A percentile compares a stretch with the other conserved stretches of the same genome.
These are phyloP conservation scores for Rugalucina vietnamica DNA, from an alignment of 2,888 invertebrate genomes.

Conservation along the genomic window DNA sequence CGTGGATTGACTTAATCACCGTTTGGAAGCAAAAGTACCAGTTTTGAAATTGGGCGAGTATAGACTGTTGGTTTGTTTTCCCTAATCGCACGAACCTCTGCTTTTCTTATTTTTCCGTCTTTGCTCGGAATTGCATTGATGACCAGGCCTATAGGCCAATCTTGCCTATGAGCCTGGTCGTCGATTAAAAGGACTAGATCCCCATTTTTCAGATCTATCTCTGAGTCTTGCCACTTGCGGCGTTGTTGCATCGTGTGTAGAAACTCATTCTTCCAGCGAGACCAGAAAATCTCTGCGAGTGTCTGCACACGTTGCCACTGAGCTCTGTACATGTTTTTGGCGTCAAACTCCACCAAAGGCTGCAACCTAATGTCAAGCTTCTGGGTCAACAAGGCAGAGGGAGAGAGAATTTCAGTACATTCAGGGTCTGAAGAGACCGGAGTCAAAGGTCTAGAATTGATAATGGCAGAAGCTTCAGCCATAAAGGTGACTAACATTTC, in stretches of 20 bases:
- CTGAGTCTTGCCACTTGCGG: background rate
- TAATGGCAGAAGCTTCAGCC: background rate
- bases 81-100: background rate
- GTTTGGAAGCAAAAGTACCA: background rate
- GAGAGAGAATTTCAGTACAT: conserved; percentile 22
- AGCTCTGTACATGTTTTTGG: background rate
- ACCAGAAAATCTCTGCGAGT: conserved; percentile 9
- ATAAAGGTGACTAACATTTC: no score
- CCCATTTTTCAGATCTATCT: conserved; percentile 21
- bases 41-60: background rate
- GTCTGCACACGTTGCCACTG: background rate
- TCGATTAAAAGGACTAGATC: conserved; percentile 31
- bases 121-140: background rate
- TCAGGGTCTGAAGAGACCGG: conserved; percentile 26
- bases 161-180: background rate
- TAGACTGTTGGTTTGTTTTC: background rate
- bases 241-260: conserved; percentile 31
- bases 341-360: background rate
- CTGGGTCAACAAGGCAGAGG: conserved; percentile 31
- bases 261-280: conserved; percentile 20
- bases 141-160: conserved; percentile 6
- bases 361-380: background rate
- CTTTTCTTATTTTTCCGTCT: background rate
- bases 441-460: background rate
- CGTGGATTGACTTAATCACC: background rate